Evolutionary conservation across 2,113 vertebrate species (phyloP), one percentile per base, ranked within the genome.

Genomic region (Lamprologus sp.): DNA sequence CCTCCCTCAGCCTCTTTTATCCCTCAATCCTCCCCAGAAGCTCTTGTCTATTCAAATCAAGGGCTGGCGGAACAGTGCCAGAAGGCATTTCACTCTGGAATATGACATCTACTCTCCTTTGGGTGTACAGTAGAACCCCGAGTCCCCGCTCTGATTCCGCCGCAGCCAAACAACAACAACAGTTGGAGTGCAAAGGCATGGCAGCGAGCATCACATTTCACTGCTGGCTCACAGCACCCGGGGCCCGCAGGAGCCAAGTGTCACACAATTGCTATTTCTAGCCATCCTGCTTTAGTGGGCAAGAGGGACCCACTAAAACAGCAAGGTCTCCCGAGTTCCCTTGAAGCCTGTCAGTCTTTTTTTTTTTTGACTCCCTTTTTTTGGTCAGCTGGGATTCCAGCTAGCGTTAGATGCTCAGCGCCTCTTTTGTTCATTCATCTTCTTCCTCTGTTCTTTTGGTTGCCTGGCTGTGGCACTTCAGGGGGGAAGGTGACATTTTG

Each of bases 31-130:
- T 93, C 84, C 88, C 93, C 89, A 92, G 91, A 81, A 95, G 90
- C 89, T 92, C 90, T 86, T 93, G 92, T 95, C 95, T 93, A 89
- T 93, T 94, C 88, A 95, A 91, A 95, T 96, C 93, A 93, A 93
- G 87, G 80, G 80, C 90, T 90, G 92, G 84, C 23, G 40, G 84
- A 91, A 90, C 60, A 86, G 91, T 90, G 94, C 93, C 94, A 90
- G 92, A 91, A 95, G 92, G 90, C 92, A 93, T 94, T 93, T 90
- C 90, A 81, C 93, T 91, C 83, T 85, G 87, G 83, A 94, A 92
- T 93, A 90, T 93, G 86, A 91, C 89, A 93, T 90, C 89, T 58
- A 56, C 83, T 83, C 87, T 95, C 94, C 93, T 94, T 28, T 92
- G 95, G 92, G 94, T 89, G 84, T 84, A 84, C 87, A 85, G 90